Conservation (phyloP, 2,888 invertebrate species). For the Cyaniris semiargus region DNA sequence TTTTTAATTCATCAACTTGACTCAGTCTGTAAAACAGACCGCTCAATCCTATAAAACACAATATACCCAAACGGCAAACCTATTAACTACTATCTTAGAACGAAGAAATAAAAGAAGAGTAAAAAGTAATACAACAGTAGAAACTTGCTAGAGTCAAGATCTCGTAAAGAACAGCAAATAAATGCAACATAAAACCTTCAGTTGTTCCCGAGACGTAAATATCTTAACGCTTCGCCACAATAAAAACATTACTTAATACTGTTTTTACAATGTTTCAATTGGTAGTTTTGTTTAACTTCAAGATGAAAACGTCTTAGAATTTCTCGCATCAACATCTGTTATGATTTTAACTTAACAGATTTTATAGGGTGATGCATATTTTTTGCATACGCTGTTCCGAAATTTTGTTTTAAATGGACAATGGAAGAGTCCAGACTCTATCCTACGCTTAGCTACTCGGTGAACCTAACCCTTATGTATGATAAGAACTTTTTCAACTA, state of each 20-base stretch:
- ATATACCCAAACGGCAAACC: slow-evolving; percentile 9
- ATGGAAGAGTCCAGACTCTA: too few relatives aligned
- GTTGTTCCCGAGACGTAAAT: slow-evolving; percentile 29
- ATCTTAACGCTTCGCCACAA: slow-evolving; percentile 28
- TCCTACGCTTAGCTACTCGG: too few relatives aligned
- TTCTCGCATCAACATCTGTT: not conserved
- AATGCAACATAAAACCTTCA: slow-evolving; percentile 27
- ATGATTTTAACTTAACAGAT: not conserved
- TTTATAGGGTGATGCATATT: not conserved
- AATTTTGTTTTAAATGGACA: too few relatives aligned
- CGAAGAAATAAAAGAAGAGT: slow-evolving; percentile 13
- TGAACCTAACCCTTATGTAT: too few relatives aligned
- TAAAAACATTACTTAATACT: slow-evolving; percentile 17
- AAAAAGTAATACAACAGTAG: slow-evolving; percentile 20
- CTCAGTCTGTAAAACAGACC: not conserved
- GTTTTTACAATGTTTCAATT: slow-evolving; percentile 21
- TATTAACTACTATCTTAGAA: slow-evolving; percentile 17
- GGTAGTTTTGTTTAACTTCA: slow-evolving; percentile 4
- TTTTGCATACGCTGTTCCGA: too few relatives aligned
- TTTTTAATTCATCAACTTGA: not conserved
- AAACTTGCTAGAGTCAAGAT: slow-evolving; percentile 18
- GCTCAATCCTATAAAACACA: not conserved
- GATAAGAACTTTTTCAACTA: too few relatives aligned
- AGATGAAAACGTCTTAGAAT: not conserved
- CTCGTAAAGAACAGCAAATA: slow-evolving; percentile 30